Percentiles rank a stretch among this genome's conserved stretches.
phyloP scores from a whole-genome alignment of 1,140 invertebrate genomes.

The Cyrtorhinus lividipennis region DNA sequence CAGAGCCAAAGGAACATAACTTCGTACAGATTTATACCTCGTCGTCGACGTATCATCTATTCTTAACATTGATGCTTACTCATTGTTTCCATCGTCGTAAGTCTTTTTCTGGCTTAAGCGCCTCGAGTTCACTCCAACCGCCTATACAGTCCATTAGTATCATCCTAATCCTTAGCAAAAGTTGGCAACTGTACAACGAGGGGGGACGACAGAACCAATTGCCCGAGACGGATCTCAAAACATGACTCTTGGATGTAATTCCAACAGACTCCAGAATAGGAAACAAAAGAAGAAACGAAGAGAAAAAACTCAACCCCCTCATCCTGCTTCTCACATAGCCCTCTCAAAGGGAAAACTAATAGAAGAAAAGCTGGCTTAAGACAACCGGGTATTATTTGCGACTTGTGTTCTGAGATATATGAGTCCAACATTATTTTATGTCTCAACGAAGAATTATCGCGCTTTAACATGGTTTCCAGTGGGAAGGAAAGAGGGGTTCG shows the following conservation, averaged over 20 bases:
- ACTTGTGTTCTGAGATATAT: not conserved
- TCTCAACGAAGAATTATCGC: slow-evolving; percentile 7
- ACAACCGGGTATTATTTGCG: slow-evolving; percentile 5
- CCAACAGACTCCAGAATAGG: not conserved
- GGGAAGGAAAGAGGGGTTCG: not conserved
- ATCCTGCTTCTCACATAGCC: not conserved
- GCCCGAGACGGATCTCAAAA: not conserved
- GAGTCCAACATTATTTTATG: not conserved
- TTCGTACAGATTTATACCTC: too few species aligned
- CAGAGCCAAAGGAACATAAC: too few species aligned
- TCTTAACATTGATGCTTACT: too few species aligned
- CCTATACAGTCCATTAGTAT: not conserved
- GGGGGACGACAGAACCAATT: not conserved
- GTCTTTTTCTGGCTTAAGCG: too few species aligned
- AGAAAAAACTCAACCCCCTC: not conserved
- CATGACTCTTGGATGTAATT: not conserved
- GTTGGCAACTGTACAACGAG: not conserved
- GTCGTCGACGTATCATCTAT: too few species aligned
- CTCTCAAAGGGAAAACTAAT: slow-evolving; percentile 1
- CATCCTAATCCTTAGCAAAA: not conserved
- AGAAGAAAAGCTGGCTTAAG: slow-evolving; percentile 6
- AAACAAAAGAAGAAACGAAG: not conserved
- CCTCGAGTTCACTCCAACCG: too few species aligned
- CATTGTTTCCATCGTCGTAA: too few species aligned
- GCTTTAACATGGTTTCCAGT: not conserved